Evolutionary conservation across 1,140 invertebrate species (phyloP).

Genomic region (Coboldia fuscipes): DNA sequence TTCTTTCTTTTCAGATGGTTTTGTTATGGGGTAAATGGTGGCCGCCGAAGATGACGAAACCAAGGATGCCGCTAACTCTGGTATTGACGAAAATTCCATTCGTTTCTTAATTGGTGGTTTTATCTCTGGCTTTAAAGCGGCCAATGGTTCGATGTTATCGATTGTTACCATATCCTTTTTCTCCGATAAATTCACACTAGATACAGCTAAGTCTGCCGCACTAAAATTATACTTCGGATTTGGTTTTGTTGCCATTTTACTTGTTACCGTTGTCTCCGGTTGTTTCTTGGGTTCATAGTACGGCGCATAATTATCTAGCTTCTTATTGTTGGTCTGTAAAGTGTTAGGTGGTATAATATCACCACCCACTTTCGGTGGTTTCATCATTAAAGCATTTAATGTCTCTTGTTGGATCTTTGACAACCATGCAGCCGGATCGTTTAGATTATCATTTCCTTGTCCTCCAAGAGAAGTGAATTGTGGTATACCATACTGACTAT

Average conservation of each 20-base stretch:
- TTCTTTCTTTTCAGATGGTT: too few species aligned
- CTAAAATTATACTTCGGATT: slow-evolving; percentile 21
- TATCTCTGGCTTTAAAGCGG: slow-evolving; percentile 16
- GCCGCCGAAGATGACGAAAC: too few species aligned
- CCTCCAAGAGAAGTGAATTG: too few species aligned
- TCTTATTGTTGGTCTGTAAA: too few species aligned
- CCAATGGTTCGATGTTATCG: slow-evolving; percentile 16
- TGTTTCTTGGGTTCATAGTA: too few species aligned
- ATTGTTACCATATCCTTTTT: slow-evolving; percentile 1
- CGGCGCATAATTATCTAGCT: too few species aligned
- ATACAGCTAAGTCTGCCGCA: slow-evolving; percentile 22
- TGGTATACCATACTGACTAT: too few species aligned
- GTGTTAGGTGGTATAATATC: too few species aligned
- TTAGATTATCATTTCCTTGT: slow-evolving; percentile 45
- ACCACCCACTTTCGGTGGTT: slow-evolving; percentile 18
- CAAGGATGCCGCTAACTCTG: slow-evolving; percentile 19
- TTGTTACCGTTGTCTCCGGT: slow-evolving; percentile 18
- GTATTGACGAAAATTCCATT: slow-evolving; percentile 20
- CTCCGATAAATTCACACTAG: slow-evolving; percentile 11
- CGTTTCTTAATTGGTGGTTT: slow-evolving; percentile 15
- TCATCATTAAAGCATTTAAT: slow-evolving; percentile 24
- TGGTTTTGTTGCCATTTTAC: slow-evolving; percentile 17
- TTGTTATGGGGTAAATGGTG: too few species aligned
- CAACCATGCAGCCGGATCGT: slow-evolving; percentile 22
- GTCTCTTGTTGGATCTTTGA: slow-evolving; percentile 27